phyloP scores from a whole-genome alignment of 2,113 vertebrate genomes.

The Hylia prasina region DNA sequence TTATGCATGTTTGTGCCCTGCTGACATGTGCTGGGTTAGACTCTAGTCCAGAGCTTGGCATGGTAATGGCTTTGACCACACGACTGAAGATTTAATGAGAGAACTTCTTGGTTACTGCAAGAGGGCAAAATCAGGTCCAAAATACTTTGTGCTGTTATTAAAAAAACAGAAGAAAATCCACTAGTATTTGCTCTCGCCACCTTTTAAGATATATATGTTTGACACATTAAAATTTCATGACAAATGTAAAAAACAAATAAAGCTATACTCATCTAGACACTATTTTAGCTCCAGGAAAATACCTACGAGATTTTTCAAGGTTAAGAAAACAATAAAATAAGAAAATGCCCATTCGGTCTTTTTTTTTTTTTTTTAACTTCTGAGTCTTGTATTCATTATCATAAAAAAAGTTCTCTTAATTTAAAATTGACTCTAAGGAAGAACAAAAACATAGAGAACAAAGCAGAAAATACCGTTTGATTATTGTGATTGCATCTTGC shows the following conservation, averaged over 20 bases:
- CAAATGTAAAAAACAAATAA: background rate
- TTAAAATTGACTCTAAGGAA: conserved; percentile 9
- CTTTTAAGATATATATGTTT: background rate
- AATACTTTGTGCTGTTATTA: background rate
- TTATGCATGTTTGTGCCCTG: background rate
- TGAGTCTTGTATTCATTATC: background rate
- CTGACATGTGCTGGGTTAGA: background rate
- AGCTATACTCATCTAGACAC: background rate
- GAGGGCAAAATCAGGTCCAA: background rate
- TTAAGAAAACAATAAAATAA: conserved; percentile 8
- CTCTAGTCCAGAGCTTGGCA: background rate
- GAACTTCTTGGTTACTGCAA: background rate
- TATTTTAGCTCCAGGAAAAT: background rate
- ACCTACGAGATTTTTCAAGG: background rate
- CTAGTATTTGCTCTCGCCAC: background rate
- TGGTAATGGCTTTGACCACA: background rate
- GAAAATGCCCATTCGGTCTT: background rate
- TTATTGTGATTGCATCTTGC: conserved; percentile 27
- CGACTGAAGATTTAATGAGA: background rate
- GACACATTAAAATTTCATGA: background rate
- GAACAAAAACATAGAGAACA: background rate
- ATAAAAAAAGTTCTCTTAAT: background rate
- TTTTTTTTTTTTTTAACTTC: background rate
- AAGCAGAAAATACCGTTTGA: conserved; percentile 19
- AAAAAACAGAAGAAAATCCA: background rate